A percentile compares a stretch with the other conserved stretches of the same genome.
Conservation (phyloP, 2,888 invertebrate genomes). For the Subacronicta megacephala region DNA sequence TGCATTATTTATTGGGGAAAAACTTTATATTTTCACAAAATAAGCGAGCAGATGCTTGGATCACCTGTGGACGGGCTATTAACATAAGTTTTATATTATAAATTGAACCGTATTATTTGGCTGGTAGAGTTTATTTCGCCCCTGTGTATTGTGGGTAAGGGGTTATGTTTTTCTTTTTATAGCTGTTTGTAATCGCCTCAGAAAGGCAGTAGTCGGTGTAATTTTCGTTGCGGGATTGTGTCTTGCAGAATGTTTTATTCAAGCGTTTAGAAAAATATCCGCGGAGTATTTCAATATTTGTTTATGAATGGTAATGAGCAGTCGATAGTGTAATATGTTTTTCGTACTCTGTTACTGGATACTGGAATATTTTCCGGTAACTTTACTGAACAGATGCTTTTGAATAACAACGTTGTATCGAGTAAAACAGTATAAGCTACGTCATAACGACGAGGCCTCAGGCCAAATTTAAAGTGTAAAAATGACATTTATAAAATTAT, state of each 20-base stretch:
- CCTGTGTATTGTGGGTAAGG: constrained; percentile 32
- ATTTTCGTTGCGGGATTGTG: constrained; percentile 72
- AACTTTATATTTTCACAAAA: constrained; percentile 85
- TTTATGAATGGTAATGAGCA: constrained; percentile 70
- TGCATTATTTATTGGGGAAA: constrained; percentile 88
- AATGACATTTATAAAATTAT: too few relatives aligned
- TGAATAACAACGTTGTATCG: constrained; percentile 10
- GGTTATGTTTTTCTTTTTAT: constrained; percentile 75
- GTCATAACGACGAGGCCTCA: too few relatives aligned
- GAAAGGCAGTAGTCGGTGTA: constrained; percentile 65
- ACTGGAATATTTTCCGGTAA: constrained; percentile 21
- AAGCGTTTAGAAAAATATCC: constrained; percentile 69
- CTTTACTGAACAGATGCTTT: constrained; percentile 23
- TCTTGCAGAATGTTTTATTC: constrained; percentile 78
- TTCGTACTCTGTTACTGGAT: constrained; percentile 18
- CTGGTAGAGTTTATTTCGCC: constrained; percentile 56
- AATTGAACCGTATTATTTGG: constrained; percentile 64
- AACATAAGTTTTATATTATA: constrained; percentile 61
- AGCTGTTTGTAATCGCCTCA: constrained; percentile 72
- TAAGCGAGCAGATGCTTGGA: constrained; percentile 79
- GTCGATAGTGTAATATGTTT: constrained; percentile 37
- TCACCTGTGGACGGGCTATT: constrained; percentile 81
- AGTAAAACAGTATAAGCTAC: constrained; percentile 9
- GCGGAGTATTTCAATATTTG: constrained; percentile 64
- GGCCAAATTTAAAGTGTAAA: too few relatives aligned